phyloP scores from a whole-genome alignment of 2,888 invertebrate genomes.

The Eudasyphora cyanicolor region DNA sequence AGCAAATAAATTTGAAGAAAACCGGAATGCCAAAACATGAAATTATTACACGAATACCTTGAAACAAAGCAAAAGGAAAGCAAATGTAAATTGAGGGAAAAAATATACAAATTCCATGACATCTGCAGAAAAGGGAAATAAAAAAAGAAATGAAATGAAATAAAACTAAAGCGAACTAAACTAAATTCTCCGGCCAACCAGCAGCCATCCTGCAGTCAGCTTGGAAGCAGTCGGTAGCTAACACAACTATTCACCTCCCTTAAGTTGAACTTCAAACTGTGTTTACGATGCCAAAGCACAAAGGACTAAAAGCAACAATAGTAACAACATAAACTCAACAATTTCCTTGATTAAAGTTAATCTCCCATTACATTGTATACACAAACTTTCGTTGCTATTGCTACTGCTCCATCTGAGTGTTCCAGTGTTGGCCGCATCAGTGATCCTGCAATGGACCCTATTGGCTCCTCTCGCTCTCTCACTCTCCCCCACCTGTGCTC shows the following conservation, averaged over 20 bases:
- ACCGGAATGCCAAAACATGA: not conserved
- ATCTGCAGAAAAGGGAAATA: not conserved
- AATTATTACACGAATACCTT: slow-evolving; percentile 25
- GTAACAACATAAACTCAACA: slow-evolving; percentile 53
- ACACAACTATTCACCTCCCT: not conserved
- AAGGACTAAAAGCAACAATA: not conserved
- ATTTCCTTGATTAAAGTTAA: slow-evolving; percentile 63
- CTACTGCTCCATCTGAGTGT: not conserved
- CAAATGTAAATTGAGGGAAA: too few species aligned
- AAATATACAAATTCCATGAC: slow-evolving; percentile 1
- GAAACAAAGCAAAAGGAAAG: not conserved
- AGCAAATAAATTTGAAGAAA: slow-evolving; percentile 19
- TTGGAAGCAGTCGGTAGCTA: too few species aligned
- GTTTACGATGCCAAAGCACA: not conserved
- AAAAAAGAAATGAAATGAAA: not conserved
- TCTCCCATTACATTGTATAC: slow-evolving; percentile 50
- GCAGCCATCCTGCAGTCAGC: too few species aligned
- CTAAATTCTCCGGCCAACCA: not conserved
- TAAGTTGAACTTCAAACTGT: slow-evolving; percentile 16
- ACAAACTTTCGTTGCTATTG: slow-evolving; percentile 11
- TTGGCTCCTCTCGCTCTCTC: not conserved
- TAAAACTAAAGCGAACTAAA: slow-evolving; percentile 15
- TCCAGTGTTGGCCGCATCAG: not conserved
- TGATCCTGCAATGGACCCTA: not conserved
- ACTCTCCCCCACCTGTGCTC: not conserved